Conservation (phyloP, 2,113 vertebrate species). For the Sardina pilchardus region DNA sequence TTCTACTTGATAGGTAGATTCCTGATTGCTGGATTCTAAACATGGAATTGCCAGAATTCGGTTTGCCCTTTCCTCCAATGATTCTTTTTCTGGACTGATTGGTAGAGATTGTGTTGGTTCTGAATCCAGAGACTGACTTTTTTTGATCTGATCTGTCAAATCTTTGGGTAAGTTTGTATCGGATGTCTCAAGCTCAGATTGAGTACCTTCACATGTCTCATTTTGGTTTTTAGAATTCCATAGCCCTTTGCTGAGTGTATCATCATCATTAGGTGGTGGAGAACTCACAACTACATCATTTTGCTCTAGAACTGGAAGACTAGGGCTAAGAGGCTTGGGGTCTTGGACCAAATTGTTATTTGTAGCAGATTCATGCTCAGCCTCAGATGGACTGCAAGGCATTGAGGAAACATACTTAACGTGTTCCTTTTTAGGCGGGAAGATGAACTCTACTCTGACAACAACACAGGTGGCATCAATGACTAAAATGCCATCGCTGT, state of each 20-base stretch:
- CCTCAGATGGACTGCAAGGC: slow-evolving; percentile 27
- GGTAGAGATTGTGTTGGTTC: not conserved
- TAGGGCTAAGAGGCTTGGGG: not conserved
- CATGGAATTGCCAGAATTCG: slow-evolving; percentile 67
- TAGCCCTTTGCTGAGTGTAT: not conserved
- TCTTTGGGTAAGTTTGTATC: slow-evolving; percentile 26
- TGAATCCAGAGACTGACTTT: slow-evolving; percentile 20
- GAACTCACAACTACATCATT: slow-evolving; percentile 33
- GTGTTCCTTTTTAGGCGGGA: slow-evolving; percentile 72
- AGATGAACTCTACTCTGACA: slow-evolving; percentile 80
- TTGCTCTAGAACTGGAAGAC: slow-evolving; percentile 15
- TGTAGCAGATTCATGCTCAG: not conserved
- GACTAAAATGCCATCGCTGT: slow-evolving; percentile 69
- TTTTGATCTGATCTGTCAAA: not conserved
- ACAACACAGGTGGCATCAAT: slow-evolving; percentile 86
- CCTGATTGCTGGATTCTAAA: slow-evolving; percentile 17
- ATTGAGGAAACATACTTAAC: slow-evolving; percentile 61
- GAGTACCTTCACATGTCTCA: not conserved
- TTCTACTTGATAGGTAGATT: not conserved
- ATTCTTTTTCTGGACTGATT: slow-evolving; percentile 44
- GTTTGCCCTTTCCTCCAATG: slow-evolving; percentile 62
- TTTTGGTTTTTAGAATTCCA: not conserved
- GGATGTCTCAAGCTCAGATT: not conserved
- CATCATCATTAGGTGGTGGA: not conserved
- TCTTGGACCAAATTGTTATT: slow-evolving; percentile 22